Percentiles rank a stretch among this genome's conserved stretches.
These are phyloP conservation scores for Cottoperca gobio DNA, from an alignment of 2,797 vertebrate species.

Conservation along the genomic window DNA sequence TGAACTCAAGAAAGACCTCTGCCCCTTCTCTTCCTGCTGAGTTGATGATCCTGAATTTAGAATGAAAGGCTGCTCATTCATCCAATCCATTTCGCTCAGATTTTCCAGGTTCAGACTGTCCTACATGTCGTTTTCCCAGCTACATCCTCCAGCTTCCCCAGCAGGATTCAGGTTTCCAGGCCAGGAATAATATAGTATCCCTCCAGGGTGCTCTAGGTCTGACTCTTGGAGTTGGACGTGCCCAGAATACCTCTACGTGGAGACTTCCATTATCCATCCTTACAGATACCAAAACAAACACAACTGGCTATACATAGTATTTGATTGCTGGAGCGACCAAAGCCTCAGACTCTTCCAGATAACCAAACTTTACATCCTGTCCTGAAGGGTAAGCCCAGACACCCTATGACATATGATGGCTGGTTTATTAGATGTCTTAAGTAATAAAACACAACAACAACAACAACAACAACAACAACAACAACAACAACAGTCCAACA, in stretches of 20 bases:
- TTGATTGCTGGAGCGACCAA: not conserved
- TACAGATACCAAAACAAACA: not conserved
- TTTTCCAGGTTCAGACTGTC: not conserved
- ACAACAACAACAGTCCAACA: not conserved
- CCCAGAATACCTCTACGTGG: not conserved
- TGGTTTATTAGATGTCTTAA: not conserved
- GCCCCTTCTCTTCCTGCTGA: not conserved
- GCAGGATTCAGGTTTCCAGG: not conserved
- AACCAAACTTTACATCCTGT: not conserved
- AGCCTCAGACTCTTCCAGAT: not conserved
- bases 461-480: not conserved
- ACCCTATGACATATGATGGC: not conserved
- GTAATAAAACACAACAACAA: not conserved
- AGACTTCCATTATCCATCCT: not conserved
- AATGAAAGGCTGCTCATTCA: not conserved
- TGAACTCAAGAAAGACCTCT: not conserved
- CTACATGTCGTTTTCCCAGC: not conserved
- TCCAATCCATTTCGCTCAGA: not conserved
- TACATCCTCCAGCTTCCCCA: not conserved
- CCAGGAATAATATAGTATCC: conserved; percentile 1
- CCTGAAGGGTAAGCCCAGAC: not conserved
- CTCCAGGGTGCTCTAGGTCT: conserved; percentile 2
- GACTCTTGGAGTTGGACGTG: conserved; percentile 3
- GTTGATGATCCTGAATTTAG: not conserved
- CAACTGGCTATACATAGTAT: not conserved